Percentiles rank a stretch among this genome's conserved stretches.
phyloP scores from a whole-genome alignment of 2,888 invertebrate species.

The Epinotia demarniana region DNA sequence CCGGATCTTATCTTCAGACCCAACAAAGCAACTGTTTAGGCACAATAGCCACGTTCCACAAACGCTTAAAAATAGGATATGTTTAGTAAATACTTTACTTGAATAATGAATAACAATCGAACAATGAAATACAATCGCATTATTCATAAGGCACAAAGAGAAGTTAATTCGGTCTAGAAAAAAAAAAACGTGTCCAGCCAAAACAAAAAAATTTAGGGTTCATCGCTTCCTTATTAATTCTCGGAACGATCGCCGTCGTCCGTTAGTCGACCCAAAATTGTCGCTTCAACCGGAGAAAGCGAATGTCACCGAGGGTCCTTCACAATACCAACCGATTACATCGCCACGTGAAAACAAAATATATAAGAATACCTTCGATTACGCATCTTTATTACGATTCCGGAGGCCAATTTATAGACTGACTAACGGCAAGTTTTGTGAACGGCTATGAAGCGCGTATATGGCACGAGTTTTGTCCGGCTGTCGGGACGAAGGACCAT shows the following conservation, averaged over 20 bases:
- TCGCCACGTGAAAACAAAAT: too few species aligned
- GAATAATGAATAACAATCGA: too few species aligned
- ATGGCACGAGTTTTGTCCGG: slow-evolving; percentile 46
- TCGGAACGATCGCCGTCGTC: slow-evolving; percentile 50
- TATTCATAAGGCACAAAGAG: too few species aligned
- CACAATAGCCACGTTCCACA: too few species aligned
- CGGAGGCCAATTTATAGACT: neutral
- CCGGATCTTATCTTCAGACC: too few species aligned
- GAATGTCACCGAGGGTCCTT: slow-evolving; percentile 51
- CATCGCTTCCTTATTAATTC: slow-evolving; percentile 46
- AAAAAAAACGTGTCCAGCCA: neutral
- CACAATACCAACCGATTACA: too few species aligned
- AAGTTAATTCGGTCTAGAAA: too few species aligned
- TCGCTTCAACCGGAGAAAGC: slow-evolving; percentile 57
- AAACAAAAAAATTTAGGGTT: slow-evolving; percentile 29
- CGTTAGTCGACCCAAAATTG: slow-evolving; percentile 68
- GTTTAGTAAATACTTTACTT: too few species aligned
- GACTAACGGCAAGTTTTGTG: neutral
- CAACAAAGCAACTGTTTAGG: too few species aligned
- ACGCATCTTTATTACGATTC: neutral
- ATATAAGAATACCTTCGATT: too few species aligned
- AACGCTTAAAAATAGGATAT: too few species aligned
- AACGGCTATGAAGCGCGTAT: slow-evolving; percentile 50
- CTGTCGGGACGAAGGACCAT: slow-evolving; percentile 40
- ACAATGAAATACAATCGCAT: too few species aligned